phyloP scores from a whole-genome alignment of 2,113 vertebrate genomes.

The Hypanus sabinus region DNA sequence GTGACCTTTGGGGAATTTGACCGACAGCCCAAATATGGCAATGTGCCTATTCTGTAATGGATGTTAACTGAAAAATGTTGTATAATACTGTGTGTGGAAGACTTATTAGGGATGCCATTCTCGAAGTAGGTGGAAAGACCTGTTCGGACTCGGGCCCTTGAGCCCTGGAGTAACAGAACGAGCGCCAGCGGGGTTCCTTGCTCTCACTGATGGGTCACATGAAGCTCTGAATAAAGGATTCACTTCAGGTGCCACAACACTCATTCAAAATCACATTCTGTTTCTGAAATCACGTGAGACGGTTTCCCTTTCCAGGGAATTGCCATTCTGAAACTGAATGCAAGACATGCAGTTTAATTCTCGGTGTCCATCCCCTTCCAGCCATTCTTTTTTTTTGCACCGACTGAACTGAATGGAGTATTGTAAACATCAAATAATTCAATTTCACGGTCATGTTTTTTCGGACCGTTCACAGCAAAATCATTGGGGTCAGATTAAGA shows the following conservation, averaged over 20 bases:
- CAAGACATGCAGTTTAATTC: background rate
- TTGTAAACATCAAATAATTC: background rate
- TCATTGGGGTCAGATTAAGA: background rate
- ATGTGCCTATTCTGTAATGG: background rate
- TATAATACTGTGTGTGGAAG: background rate
- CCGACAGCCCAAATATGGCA: background rate
- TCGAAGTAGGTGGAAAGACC: background rate
- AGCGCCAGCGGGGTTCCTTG: background rate
- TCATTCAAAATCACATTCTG: constrained; percentile 27
- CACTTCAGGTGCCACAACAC: constrained; percentile 14
- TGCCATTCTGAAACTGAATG: background rate
- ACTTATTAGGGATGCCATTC: background rate
- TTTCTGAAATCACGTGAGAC: background rate
- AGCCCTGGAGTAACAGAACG: background rate
- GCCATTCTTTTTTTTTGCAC: background rate
- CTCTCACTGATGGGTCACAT: background rate
- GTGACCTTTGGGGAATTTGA: background rate
- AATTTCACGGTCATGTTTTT: background rate
- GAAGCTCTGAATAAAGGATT: constrained; percentile 14
- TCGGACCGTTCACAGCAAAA: background rate
- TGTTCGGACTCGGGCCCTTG: background rate
- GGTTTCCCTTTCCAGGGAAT: constrained; percentile 12
- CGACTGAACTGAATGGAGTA: background rate
- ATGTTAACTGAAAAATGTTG: background rate
- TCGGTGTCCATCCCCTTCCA: background rate